Evolutionary conservation across 2,113 vertebrate species (phyloP).

Genomic region (Sarotherodon lohbergeri): DNA sequence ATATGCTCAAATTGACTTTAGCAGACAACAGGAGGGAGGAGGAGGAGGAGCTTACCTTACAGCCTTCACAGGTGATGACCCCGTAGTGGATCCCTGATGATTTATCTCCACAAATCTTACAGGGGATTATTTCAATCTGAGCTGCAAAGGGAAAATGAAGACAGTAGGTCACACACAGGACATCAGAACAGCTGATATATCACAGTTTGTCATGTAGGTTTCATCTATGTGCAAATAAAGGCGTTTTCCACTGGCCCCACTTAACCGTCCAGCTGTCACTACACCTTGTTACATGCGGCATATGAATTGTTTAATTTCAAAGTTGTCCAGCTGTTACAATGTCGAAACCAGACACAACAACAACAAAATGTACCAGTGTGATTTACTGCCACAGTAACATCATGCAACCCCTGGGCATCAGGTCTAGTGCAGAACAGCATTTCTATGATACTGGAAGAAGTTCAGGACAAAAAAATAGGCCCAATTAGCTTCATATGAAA

Average conservation of each 20-base stretch:
- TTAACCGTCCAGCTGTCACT: background rate
- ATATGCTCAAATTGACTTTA: background rate
- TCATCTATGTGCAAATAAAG: background rate
- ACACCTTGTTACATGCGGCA: background rate
- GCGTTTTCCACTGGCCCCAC: background rate
- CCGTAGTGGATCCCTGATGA: constrained; percentile 97
- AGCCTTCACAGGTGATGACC: constrained; percentile 94
- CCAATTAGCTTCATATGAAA: background rate
- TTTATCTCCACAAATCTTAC: constrained; percentile 98
- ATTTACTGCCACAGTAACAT: background rate
- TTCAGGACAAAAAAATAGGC: background rate
- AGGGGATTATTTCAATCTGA: constrained; percentile 99
- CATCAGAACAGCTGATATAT: background rate
- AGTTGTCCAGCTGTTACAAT: background rate
- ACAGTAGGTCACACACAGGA: constrained; percentile 33
- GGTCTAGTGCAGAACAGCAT: background rate
- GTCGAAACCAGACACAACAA: background rate
- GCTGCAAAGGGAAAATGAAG: constrained; percentile 70
- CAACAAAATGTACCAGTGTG: background rate
- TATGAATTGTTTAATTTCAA: background rate
- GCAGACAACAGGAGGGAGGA: background rate
- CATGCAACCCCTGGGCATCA: background rate
- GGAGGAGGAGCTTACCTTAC: constrained; percentile 80
- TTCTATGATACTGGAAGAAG: background rate
- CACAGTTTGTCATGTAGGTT: background rate